A percentile compares a stretch with the other conserved stretches of the same genome.
Evolutionary conservation across 2,888 invertebrate species (phyloP).

Genomic region (Drepana falcataria): DNA sequence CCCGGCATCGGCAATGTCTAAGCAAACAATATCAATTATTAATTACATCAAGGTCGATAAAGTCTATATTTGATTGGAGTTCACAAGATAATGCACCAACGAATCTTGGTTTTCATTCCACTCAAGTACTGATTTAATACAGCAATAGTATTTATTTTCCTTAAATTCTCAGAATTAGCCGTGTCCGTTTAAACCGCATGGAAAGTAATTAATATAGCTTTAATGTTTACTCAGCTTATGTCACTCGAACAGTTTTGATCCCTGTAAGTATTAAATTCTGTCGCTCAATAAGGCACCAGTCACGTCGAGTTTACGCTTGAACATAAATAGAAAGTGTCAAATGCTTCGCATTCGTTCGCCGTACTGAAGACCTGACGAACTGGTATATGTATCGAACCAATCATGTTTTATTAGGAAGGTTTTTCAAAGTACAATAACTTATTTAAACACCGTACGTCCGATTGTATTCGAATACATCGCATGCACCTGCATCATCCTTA

Average conservation of each 20-base stretch:
- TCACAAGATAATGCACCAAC: no score
- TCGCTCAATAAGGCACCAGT: slow-evolving; percentile 45
- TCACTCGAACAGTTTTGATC: slow-evolving; percentile 14
- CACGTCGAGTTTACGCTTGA: slow-evolving; percentile 39
- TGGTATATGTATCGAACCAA: slow-evolving; percentile 13
- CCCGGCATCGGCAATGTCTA: no score
- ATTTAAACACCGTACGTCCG: neutral
- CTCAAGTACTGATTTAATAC: no score
- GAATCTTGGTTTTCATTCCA: no score
- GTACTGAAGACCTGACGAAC: slow-evolving; percentile 50
- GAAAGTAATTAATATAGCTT: no score
- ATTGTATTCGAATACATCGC: slow-evolving; percentile 3
- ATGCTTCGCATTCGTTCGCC: slow-evolving; percentile 45
- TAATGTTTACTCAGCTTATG: no score
- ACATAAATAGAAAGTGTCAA: slow-evolving; percentile 72
- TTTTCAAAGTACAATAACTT: slow-evolving; percentile 16
- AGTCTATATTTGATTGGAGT: no score
- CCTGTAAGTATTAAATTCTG: slow-evolving; percentile 41
- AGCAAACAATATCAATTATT: no score
- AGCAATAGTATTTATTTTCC: no score
- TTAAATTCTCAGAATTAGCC: no score
- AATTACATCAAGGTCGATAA: neutral
- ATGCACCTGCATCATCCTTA: slow-evolving; percentile 12
- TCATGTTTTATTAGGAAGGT: neutral
- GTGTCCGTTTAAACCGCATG: no score